Conservation (phyloP, 2,888 invertebrate genomes). For the Tortrix viridana region DNA sequence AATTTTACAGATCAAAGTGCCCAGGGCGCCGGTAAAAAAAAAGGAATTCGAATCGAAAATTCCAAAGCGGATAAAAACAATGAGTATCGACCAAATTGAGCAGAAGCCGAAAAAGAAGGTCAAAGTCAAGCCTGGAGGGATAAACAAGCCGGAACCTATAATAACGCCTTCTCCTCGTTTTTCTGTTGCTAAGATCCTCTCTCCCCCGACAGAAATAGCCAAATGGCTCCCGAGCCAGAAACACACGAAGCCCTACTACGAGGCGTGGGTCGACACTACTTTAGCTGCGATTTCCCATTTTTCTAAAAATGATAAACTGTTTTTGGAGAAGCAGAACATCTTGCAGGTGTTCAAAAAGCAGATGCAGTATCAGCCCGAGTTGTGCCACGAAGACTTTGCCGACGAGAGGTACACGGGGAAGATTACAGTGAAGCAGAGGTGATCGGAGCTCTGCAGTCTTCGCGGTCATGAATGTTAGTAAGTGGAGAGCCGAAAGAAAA, state of each 20-base stretch:
- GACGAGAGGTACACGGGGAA: slow-evolving; percentile 65
- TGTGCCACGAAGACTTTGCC: slow-evolving; percentile 51
- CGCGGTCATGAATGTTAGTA: no score
- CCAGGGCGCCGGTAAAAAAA: slow-evolving; percentile 41
- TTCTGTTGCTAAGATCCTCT: slow-evolving; percentile 33
- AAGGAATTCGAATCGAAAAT: slow-evolving; percentile 42
- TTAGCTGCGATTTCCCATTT: slow-evolving; percentile 58
- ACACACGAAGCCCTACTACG: slow-evolving; percentile 69
- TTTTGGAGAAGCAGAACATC: slow-evolving; percentile 47
- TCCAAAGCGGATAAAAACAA: slow-evolving; percentile 23
- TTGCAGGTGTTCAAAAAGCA: slow-evolving; percentile 48
- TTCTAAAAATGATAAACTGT: slow-evolving; percentile 49
- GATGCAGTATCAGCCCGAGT: slow-evolving; percentile 53
- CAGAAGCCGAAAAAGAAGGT: slow-evolving; percentile 18
- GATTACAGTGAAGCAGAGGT: slow-evolving; percentile 58
- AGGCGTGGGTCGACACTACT: slow-evolving; percentile 71
- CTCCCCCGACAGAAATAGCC: slow-evolving; percentile 64
- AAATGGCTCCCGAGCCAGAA: slow-evolving; percentile 63
- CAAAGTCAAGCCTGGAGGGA: background rate
- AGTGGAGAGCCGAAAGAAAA: no score
- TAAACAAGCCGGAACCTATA: background rate
- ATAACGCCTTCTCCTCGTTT: slow-evolving; percentile 38
- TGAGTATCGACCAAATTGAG: slow-evolving; percentile 24
- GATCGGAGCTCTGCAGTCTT: background rate
- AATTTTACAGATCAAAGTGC: slow-evolving; percentile 56